Evolutionary conservation across 2,113 vertebrate species (phyloP).

Genomic region (Prolemur simus): DNA sequence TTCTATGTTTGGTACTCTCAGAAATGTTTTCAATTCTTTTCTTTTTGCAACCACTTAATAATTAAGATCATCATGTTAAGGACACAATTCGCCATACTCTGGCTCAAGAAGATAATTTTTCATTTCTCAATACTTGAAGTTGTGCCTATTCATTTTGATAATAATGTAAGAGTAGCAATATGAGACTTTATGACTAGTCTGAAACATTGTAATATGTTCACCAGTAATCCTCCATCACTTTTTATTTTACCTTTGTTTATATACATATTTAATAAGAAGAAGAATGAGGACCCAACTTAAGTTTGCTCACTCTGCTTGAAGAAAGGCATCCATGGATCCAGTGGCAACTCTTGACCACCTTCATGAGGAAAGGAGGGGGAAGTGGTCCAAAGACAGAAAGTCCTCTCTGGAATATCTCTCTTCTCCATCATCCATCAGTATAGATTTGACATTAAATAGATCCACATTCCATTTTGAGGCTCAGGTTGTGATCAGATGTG

Average conservation of each 20-base stretch:
- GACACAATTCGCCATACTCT: background rate
- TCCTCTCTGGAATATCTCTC: background rate
- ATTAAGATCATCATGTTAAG: background rate
- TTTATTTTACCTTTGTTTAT: background rate
- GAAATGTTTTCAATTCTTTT: constrained; percentile 4
- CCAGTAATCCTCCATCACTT: background rate
- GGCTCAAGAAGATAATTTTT: background rate
- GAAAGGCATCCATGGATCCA: background rate
- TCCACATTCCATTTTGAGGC: background rate
- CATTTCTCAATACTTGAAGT: background rate
- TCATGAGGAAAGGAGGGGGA: background rate
- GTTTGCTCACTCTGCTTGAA: background rate
- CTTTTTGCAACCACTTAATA: background rate
- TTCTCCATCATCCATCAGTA: background rate
- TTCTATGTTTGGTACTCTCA: background rate
- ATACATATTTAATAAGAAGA: background rate
- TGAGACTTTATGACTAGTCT: background rate
- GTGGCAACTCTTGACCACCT: background rate
- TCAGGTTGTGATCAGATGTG: background rate
- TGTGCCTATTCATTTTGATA: background rate
- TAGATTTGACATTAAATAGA: background rate
- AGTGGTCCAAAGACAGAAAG: background rate
- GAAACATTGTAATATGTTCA: background rate
- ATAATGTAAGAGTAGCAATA: background rate
- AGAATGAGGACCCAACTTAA: background rate